Conservation (phyloP, 2,797 vertebrate genomes). For the Hydrocynus forskahlii region DNA sequence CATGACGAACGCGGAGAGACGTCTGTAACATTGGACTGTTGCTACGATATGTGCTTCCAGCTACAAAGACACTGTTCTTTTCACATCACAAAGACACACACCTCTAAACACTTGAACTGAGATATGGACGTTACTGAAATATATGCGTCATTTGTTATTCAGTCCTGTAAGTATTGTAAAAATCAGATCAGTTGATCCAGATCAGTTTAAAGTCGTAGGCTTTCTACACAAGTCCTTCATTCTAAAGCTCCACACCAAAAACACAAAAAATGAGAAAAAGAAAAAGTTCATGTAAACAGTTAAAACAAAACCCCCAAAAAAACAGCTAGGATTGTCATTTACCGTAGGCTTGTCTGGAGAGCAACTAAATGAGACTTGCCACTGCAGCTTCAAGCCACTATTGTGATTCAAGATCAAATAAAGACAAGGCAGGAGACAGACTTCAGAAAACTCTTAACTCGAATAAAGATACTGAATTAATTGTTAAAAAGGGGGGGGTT, state of each 20-base stretch:
- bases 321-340: constrained; percentile 76
- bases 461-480: constrained; percentile 14
- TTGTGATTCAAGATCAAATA: neutral
- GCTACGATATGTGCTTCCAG: neutral
- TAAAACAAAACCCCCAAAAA: constrained; percentile 20
- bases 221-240: constrained; percentile 49
- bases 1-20: neutral
- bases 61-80: constrained; percentile 11
- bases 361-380: constrained; percentile 55
- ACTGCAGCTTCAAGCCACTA: constrained; percentile 47
- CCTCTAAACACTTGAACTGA: constrained; percentile 8
- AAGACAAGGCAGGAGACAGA: constrained; percentile 44
- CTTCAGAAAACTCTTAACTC: neutral
- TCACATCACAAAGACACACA: neutral
- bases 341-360: constrained; percentile 62
- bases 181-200: neutral
- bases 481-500: neutral
- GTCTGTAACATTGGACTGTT: neutral
- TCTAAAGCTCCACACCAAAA: constrained; percentile 51
- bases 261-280: constrained; percentile 25
- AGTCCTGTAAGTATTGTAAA: constrained; percentile 19
- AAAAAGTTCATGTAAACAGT: constrained; percentile 61
- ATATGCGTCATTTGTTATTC: constrained; percentile 23
- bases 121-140: neutral
- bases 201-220: constrained; percentile 36